Evolutionary conservation across 2,797 vertebrate species (phyloP).

Genomic region (Saxicola maurus): DNA sequence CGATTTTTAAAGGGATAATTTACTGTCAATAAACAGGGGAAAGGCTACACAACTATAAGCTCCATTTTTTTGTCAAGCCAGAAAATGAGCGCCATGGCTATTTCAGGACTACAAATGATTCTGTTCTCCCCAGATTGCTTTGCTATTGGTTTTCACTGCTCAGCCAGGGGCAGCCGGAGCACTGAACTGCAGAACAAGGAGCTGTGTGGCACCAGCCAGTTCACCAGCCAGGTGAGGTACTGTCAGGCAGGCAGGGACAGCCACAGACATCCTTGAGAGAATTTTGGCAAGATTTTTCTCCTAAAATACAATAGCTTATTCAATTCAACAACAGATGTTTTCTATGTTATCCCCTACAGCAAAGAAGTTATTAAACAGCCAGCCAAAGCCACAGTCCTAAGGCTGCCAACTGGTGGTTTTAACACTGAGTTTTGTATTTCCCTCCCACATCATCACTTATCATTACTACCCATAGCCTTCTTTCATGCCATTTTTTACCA

Average conservation of each 20-base stretch:
- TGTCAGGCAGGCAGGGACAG: not conserved
- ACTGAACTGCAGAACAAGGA: not conserved
- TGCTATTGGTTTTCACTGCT: not conserved
- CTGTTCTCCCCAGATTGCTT: not conserved
- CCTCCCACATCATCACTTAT: not conserved
- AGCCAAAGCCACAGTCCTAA: not conserved
- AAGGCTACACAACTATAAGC: not conserved
- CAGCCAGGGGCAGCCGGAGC: not conserved
- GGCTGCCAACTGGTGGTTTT: not conserved
- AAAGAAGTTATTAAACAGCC: not conserved
- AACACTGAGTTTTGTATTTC: not conserved
- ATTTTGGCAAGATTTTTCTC: not conserved
- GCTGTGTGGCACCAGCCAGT: no score
- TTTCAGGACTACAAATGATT: not conserved
- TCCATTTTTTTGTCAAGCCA: not conserved
- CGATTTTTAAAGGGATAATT: not conserved
- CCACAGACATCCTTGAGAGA: not conserved
- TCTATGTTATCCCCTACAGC: not conserved
- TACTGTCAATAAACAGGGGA: not conserved
- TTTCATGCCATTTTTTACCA: not conserved
- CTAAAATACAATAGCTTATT: not conserved
- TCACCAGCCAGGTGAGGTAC: not conserved
- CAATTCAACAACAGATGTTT: not conserved
- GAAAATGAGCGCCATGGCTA: not conserved
- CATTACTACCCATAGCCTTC: rapidly evolving